Evolutionary conservation across 2,888 invertebrate species (phyloP).

Genomic region (Saturnia pavonia): DNA sequence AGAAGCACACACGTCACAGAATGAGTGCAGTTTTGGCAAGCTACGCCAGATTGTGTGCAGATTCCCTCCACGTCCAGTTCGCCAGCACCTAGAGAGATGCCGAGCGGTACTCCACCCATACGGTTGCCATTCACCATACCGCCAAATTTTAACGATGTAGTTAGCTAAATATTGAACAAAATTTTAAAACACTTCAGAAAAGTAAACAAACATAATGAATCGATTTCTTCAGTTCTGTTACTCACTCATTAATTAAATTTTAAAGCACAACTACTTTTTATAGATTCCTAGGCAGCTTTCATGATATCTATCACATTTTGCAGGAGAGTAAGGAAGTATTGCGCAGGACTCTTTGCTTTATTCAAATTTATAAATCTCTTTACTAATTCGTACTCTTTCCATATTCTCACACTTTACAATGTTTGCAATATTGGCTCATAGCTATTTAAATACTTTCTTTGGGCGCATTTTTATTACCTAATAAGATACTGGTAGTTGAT

Average conservation of each 20-base stretch:
- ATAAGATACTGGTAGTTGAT: not conserved
- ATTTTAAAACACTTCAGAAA: not conserved
- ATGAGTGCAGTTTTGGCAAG: conserved; percentile 67
- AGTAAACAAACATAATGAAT: not conserved
- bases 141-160: conserved; percentile 60
- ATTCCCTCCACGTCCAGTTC: conserved; percentile 71
- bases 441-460: not conserved
- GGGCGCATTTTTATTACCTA: not conserved
- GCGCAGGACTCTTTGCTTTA: not conserved
- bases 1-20: conserved; percentile 64
- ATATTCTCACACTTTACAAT: not conserved
- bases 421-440: not conserved
- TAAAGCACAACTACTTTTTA: no score
- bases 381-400: not conserved
- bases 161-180: conserved; percentile 42
- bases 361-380: not conserved
- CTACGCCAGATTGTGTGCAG: conserved; percentile 57
- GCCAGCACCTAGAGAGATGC: conserved; percentile 60
- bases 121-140: conserved; percentile 67
- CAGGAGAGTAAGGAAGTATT: not conserved
- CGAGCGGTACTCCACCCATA: conserved; percentile 69
- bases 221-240: not conserved
- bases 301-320: no score
- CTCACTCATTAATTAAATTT: no score
- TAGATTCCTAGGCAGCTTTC: no score